These are phyloP conservation scores for Whitmania pigra DNA, from an alignment of 1,140 invertebrate species.

Conservation along the genomic window DNA sequence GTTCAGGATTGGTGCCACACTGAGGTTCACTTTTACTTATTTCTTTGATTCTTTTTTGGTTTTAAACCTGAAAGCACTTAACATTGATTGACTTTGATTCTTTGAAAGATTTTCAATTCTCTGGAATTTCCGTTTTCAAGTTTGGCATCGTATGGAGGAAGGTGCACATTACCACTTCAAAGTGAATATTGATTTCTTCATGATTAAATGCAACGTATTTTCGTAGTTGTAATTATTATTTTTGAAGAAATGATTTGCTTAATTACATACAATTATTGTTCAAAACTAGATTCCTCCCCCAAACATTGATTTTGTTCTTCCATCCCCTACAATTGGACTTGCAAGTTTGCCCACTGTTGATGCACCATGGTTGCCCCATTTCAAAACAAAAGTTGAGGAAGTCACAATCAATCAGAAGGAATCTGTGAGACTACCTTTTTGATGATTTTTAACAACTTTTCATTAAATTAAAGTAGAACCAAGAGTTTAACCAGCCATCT, in stretches of 20 bases:
- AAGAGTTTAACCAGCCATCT: background rate
- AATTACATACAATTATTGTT: background rate
- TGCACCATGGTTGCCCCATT: conserved; percentile 93
- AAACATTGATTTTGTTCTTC: conserved; percentile 93
- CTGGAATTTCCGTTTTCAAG: conserved; percentile 94
- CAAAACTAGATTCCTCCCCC: conserved; percentile 69
- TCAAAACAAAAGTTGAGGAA: conserved; percentile 96
- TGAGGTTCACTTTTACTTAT: conserved; percentile 50
- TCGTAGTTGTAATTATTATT: background rate
- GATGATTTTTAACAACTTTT: background rate
- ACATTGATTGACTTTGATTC: background rate
- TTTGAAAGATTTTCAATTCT: conserved; percentile 63
- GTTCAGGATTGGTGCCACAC: conserved; percentile 61
- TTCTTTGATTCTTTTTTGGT: background rate
- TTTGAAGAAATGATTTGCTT: background rate
- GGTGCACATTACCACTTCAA: conserved; percentile 85
- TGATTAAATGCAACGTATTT: too few species aligned
- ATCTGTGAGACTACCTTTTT: conserved; percentile 56
- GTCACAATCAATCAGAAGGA: conserved; percentile 96
- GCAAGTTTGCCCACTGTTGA: conserved; percentile 61
- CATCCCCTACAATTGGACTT: conserved; percentile 87
- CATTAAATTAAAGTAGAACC: background rate
- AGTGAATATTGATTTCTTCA: conserved; percentile 32
- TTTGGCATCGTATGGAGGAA: conserved; percentile 97
- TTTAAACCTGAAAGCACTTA: background rate